Percentiles rank a stretch among this genome's conserved stretches.
These are phyloP conservation scores for Drosophila truncata DNA, from an alignment of 1,140 invertebrate genomes.

Conservation along the genomic window DNA sequence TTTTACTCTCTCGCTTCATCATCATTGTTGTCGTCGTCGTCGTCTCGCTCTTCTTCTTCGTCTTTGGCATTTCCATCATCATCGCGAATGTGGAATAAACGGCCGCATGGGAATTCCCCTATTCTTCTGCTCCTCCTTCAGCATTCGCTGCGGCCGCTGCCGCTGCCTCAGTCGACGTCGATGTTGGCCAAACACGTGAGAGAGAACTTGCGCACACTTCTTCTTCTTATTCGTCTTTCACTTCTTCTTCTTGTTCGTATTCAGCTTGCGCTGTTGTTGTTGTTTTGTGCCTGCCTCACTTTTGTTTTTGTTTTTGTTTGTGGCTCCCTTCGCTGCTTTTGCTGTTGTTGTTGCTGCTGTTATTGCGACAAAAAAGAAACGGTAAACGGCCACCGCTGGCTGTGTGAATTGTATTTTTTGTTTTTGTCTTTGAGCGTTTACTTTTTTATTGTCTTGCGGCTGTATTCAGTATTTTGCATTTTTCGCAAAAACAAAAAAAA, in stretches of 20 bases:
- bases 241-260: slow-evolving; percentile 21
- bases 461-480: slow-evolving; percentile 40
- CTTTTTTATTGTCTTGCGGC: slow-evolving; percentile 31
- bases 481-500: slow-evolving; percentile 4
- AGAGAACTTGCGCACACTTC: slow-evolving; percentile 29
- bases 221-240: slow-evolving; percentile 29
- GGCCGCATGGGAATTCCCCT: slow-evolving; percentile 74
- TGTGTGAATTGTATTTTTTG: slow-evolving; percentile 7
- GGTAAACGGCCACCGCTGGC: slow-evolving; percentile 28
- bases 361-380: slow-evolving; percentile 36
- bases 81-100: slow-evolving; percentile 61
- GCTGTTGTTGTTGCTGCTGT: slow-evolving; percentile 28
- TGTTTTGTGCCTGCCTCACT: slow-evolving; percentile 32
- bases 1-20: slow-evolving; percentile 19
- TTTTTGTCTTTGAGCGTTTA: slow-evolving; percentile 18
- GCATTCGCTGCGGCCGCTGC: slow-evolving; percentile 53
- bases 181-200: slow-evolving; percentile 41
- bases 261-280: slow-evolving; percentile 20
- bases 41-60: slow-evolving; percentile 14
- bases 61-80: slow-evolving; percentile 30
- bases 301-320: slow-evolving; percentile 9
- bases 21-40: slow-evolving; percentile 2
- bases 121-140: slow-evolving; percentile 9
- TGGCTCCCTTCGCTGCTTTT: slow-evolving; percentile 21
- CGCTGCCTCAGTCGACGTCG: slow-evolving; percentile 54